A percentile compares a stretch with the other conserved stretches of the same genome.
These are phyloP conservation scores for Scyliorhinus canicula DNA, from an alignment of 2,797 vertebrate species.

Conservation along the genomic window DNA sequence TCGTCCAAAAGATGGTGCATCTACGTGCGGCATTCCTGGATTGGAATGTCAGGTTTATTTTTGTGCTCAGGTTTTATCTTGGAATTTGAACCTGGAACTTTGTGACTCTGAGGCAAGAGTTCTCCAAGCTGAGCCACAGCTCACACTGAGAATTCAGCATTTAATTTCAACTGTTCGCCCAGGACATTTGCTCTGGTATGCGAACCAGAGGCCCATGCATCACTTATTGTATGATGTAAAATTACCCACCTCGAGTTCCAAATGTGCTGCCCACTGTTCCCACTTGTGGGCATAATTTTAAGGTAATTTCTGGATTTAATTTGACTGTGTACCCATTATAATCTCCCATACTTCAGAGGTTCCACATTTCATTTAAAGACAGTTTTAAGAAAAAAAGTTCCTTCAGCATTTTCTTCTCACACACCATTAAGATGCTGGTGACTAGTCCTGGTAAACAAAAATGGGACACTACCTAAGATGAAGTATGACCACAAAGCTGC, in stretches of 20 bases:
- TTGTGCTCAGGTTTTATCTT: neutral
- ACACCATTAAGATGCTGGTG: neutral
- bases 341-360: neutral
- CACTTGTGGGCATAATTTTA: neutral
- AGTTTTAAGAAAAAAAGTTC: neutral
- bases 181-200: too few species aligned
- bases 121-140: neutral
- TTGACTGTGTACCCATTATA: neutral
- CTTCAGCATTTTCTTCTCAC: neutral
- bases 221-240: neutral
- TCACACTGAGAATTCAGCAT: too few species aligned
- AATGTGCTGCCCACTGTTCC: too few species aligned
- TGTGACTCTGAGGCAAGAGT: neutral
- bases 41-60: neutral
- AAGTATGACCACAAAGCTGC: neutral
- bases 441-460: neutral
- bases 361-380: neutral
- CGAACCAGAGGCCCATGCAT: neutral
- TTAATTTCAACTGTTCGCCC: too few species aligned
- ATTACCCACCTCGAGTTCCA: neutral
- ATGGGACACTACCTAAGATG: neutral
- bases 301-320: neutral
- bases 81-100: neutral
- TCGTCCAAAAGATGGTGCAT: neutral
- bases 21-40: neutral